These are phyloP conservation scores for Mythimna albipuncta DNA, from an alignment of 2,888 invertebrate genomes.

Conservation along the genomic window DNA sequence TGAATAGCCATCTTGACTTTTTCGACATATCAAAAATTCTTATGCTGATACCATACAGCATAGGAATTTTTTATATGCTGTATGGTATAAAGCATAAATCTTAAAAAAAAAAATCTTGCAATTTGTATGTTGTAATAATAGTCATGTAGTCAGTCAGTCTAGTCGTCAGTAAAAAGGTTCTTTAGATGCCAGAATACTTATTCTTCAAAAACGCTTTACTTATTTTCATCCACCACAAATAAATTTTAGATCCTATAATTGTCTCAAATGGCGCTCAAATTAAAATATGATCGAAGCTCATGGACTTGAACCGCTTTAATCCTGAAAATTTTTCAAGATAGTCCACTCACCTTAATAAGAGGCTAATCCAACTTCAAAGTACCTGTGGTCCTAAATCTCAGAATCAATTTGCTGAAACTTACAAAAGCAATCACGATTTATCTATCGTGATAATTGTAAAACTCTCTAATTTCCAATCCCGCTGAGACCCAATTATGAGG, in stretches of 20 bases:
- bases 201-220: not conserved
- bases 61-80: too few species aligned
- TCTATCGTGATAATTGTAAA: conserved; percentile 60
- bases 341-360: conserved; percentile 7
- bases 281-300: not conserved
- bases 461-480: conserved; percentile 56
- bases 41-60: too few species aligned
- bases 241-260: not conserved
- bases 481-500: conserved; percentile 59
- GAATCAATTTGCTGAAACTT: conserved; percentile 42
- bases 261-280: not conserved
- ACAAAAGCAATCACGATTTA: conserved; percentile 56
- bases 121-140: too few species aligned
- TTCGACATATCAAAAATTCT: too few species aligned
- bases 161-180: too few species aligned
- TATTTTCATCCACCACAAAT: not conserved
- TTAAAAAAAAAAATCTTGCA: too few species aligned
- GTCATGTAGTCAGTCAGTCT: too few species aligned
- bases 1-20: too few species aligned
- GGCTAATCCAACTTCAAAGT: not conserved
- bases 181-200: too few species aligned
- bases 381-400: conserved; percentile 20
- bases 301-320: not conserved
- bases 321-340: not conserved
- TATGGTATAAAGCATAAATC: too few species aligned